Evolutionary conservation across 2,888 invertebrate species (phyloP), one percentile per base, ranked within the genome.

Genomic region (Drosophila buzzatii): DNA sequence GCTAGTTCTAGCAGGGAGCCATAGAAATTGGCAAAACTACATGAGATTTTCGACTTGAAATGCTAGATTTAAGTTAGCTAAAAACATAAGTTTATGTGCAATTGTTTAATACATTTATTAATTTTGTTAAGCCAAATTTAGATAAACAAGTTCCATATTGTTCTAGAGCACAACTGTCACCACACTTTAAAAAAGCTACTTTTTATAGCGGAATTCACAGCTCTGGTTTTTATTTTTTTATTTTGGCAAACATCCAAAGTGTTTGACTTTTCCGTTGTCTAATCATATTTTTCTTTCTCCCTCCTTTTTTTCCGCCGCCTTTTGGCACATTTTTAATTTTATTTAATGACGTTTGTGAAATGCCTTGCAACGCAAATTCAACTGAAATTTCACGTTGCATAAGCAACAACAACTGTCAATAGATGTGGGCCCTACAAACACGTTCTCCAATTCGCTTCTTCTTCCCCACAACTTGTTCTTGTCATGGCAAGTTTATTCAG

Each of bases 181-280:
- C 1, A 10, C 27, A 1, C 27, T 18, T 18, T 12, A 44, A 35
- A 57, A 44, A 20, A 33, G 42, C 44, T 23, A 57, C 8, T 10
- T 57, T 57, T 57, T 57, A 33, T 44, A 41, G 27, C 27, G 41
- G 55, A 41, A 44, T 44, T 57, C 44, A 9, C 57, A 57, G 42
- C 44, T 12, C 57, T 57, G 33, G 16, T 20, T 56, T 39, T 72
- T 20, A 16, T 18, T 27, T 27, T 72, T 89, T 23, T 23, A 70
- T 89, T 39, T 39, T 39, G 85, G 85, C 85, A 69, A 65, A 51
- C 56, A 52, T 76, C 85, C 85, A 88, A 88, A 56, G 58, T 77
- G 65, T 76, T 82, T 79, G 57, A 65, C 70, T 66, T 69, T 37
- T 45, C 42, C 35, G 18, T 70, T 27, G 57, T 51, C 44, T 76